Evolutionary conservation across 2,888 invertebrate species (phyloP).

Genomic region (Sarcophaga variegata): DNA sequence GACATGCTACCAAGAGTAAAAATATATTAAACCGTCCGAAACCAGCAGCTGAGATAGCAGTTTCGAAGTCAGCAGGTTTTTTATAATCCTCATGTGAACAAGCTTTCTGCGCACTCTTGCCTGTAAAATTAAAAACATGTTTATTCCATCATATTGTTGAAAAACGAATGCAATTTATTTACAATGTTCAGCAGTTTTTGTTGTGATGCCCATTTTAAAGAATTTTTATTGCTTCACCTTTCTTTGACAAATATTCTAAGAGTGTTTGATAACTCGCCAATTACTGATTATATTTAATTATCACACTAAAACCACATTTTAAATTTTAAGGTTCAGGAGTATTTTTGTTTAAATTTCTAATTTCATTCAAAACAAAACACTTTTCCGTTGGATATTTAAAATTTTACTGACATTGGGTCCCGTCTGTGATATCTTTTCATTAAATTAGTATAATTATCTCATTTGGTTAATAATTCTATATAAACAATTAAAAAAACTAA

Average conservation of each 20-base stretch:
- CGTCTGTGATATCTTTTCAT: slow-evolving; percentile 6
- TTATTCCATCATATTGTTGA: not conserved
- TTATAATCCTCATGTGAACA: slow-evolving; percentile 16
- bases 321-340: not conserved
- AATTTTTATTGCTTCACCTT: not conserved
- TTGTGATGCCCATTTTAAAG: slow-evolving; percentile 30
- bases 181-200: slow-evolving; percentile 37
- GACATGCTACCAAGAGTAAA: slow-evolving; percentile 84
- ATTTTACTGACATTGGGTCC: slow-evolving; percentile 21
- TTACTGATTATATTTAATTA: slow-evolving; percentile 10
- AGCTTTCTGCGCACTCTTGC: slow-evolving; percentile 28
- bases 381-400: slow-evolving; percentile 12
- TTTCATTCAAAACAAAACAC: slow-evolving; percentile 9
- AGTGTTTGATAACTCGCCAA: not conserved
- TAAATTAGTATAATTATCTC: slow-evolving; percentile 27
- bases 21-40: slow-evolving; percentile 88
- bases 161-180: slow-evolving; percentile 2
- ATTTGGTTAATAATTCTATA: slow-evolving; percentile 21
- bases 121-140: slow-evolving; percentile 4
- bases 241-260: slow-evolving; percentile 23
- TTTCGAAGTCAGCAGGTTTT: slow-evolving; percentile 85
- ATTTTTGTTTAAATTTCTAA: not conserved
- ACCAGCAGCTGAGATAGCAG: slow-evolving; percentile 86
- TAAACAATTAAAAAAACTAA: not conserved
- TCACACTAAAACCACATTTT: slow-evolving; percentile 33